phyloP scores from a whole-genome alignment of 2,113 vertebrate genomes.

The Felis chaus region DNA sequence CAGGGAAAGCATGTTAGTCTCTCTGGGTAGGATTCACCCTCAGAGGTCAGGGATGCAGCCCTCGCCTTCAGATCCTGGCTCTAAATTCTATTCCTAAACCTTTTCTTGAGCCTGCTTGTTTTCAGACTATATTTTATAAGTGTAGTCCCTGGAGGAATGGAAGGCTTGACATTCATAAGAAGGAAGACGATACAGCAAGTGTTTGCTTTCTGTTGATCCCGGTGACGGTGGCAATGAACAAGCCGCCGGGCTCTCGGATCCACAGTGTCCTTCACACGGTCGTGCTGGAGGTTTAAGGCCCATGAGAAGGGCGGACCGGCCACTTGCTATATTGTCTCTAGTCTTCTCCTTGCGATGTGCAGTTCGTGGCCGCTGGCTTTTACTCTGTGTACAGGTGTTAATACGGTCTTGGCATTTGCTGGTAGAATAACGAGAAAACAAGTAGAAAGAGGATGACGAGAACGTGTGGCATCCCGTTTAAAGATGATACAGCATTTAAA shows the following conservation, averaged over 20 bases:
- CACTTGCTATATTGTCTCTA: accelerated
- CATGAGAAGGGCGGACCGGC: background rate
- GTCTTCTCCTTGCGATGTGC: background rate
- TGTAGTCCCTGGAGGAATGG: background rate
- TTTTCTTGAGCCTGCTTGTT: background rate
- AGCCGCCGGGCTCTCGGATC: background rate
- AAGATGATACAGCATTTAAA: background rate
- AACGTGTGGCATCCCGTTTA: background rate
- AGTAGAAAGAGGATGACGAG: background rate
- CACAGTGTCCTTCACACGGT: accelerated
- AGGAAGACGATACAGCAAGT: background rate
- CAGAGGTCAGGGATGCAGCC: background rate
- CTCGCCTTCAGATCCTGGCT: background rate
- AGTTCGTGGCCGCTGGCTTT: background rate
- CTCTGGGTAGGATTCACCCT: background rate
- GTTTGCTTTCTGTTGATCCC: background rate
- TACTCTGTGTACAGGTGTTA: background rate
- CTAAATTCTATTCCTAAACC: background rate
- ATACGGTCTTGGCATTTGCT: background rate
- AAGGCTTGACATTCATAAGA: background rate
- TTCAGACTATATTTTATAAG: background rate
- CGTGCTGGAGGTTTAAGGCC: background rate
- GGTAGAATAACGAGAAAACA: background rate
- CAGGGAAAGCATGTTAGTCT: background rate
- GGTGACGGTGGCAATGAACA: background rate